Evolutionary conservation across 2,888 invertebrate species (phyloP), one percentile per base, ranked within the genome.

Genomic region (Gasteruption jaculator): DNA sequence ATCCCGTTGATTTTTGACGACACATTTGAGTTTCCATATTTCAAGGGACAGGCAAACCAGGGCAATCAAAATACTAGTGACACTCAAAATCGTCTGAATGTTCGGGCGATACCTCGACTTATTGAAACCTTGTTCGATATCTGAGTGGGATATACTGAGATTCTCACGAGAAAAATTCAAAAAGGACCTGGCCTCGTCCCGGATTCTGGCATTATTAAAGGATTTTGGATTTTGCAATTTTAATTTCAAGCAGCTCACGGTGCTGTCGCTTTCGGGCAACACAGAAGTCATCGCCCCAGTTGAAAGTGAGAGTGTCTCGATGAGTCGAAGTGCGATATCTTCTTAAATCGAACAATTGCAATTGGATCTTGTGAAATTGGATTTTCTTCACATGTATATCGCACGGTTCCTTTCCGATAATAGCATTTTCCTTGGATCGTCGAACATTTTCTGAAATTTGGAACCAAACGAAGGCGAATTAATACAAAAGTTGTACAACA

Each of bases 111-210:
- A 48, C 11, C 57, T 45, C 7, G 39, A 33, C n/a, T 52, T 59
- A 27, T 57, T 60, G 38, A 64, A 62, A 1, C 63, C 63, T 35
- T 60, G 63, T 29, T 69, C 68, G 3, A 68, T 41, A 16, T 69
- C 65, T 3, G 62, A 58, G 7, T 61, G 56, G 6, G 64, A 65
- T 19, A 68, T 60, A 39, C 56, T 66, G 25, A 69, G 42, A 45
- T 68, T 68, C 38, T 68, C 69, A 1, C 67, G 58, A 4, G 68
- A 67, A 45, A 67, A 59, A 41, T 57, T 58, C 4, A 68, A 44
- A 39, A 69, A 68, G 1, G 68, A 60, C 5, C 63, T 53, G 0
- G 56, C 48, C 31, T 68, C 68, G 15, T 68, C 65, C 14, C 55
- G 58, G 29, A 35, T n/a, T 41, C 5, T 37, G 26, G n/a, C 40